These are phyloP conservation scores for Nasua narica DNA, from an alignment of 2,797 vertebrate species.

Conservation along the genomic window DNA sequence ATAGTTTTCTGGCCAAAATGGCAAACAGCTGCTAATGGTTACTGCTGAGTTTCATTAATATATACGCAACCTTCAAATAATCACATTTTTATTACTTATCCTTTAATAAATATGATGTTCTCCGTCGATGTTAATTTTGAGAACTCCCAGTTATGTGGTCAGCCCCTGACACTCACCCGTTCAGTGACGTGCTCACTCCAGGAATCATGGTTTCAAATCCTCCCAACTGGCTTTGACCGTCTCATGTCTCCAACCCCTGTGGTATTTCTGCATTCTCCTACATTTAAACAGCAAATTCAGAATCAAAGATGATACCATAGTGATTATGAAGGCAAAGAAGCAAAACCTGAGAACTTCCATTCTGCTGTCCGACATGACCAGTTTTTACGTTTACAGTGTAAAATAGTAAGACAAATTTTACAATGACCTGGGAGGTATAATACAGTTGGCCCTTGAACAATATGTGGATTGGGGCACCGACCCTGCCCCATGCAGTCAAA, in stretches of 20 bases:
- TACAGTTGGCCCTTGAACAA: not conserved
- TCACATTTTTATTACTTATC: not conserved
- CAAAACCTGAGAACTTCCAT: not conserved
- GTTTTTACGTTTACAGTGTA: not conserved
- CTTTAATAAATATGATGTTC: not conserved
- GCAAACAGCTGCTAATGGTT: not conserved
- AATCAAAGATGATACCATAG: not conserved
- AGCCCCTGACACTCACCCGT: not conserved
- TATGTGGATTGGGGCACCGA: not conserved
- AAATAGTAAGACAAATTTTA: not conserved
- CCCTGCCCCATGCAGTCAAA: not conserved
- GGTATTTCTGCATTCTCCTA: not conserved
- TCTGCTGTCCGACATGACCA: not conserved
- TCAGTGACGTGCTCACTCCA: rapidly evolving
- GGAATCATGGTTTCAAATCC: not conserved
- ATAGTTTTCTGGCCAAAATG: not conserved
- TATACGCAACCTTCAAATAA: not conserved
- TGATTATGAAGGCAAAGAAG: not conserved
- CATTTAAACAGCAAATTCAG: not conserved
- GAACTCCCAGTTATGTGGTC: not conserved
- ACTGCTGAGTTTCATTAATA: not conserved
- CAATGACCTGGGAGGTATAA: not conserved
- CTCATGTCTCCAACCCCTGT: not conserved
- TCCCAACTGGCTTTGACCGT: not conserved
- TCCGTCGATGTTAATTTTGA: not conserved